Evolutionary conservation across 2,797 vertebrate genomes (phyloP).

Genomic region (Agapornis canus): DNA sequence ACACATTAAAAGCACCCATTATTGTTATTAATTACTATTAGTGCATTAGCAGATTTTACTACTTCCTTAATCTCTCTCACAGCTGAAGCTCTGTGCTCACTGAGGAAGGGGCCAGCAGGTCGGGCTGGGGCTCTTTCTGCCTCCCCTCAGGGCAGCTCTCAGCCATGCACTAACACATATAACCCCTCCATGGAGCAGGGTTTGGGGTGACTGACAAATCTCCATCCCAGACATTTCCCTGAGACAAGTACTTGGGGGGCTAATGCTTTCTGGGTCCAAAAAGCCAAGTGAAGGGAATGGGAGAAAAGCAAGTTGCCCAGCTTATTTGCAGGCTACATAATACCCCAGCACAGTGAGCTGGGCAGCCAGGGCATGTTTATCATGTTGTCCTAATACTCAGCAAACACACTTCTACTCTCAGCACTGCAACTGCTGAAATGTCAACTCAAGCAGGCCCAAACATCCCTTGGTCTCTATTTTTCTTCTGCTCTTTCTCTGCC

Average conservation of each 20-base stretch:
- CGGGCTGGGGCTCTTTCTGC: not conserved
- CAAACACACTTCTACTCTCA: not conserved
- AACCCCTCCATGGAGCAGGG: not conserved
- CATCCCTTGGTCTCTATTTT: not conserved
- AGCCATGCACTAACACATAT: not conserved
- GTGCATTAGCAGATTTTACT: conserved; percentile 48
- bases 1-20: conserved; percentile 38
- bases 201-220: not conserved
- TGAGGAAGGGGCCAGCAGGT: rapidly evolving
- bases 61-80: conserved; percentile 7
- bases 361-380: not conserved
- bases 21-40: conserved; percentile 64
- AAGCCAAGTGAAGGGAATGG: not conserved
- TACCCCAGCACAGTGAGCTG: not conserved
- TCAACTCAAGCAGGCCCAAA: not conserved
- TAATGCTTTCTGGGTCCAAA: not conserved
- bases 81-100: not conserved
- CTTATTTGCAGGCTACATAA: not conserved
- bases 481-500: not conserved
- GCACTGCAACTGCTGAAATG: conserved; percentile 1
- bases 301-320: not conserved
- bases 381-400: not conserved
- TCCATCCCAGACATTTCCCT: not conserved
- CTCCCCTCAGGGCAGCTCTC: not conserved
- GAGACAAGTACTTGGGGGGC: not conserved